Base-by-base conservation (phyloP, 2,113 vertebrate species). In the Mesembrinibis cayennensis region DNA sequence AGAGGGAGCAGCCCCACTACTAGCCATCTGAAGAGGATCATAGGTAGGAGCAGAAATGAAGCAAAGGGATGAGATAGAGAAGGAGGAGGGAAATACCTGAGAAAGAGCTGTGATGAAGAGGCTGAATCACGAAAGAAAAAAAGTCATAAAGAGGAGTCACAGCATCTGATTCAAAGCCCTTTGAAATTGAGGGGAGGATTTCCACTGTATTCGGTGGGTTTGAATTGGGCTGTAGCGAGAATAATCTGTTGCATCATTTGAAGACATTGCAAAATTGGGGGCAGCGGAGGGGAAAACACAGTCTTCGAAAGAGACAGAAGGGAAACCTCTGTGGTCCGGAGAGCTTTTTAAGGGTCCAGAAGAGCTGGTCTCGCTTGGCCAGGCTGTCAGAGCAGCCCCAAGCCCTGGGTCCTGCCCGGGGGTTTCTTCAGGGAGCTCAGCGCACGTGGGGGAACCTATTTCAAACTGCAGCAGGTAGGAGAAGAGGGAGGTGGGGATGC, bases 371-470 rank as follows among this genome's bases (percentile, higher is more conserved):
- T 73, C 2, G 1, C 52, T 74, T 50, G 27, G 16, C 34, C 85
- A 44, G 53, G 14, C 79, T 53, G 53, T 36, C 71, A 36, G 58
- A 14, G 1, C 40, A 16, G 27, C n/a, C 0, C 23, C 16, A 9
- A 79, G 40, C 23, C 59, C 55, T 66, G 7, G 11, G 22, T 77
- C 62, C 45, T 81, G 56, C 32, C 71, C 12, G 1, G 29, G 7
- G 34, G 9, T 13, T 22, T 59, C 89, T 82, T 36, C 65, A 40
- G 26, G 20, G 50, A 78, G 40, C 26, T 67, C 78, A 63, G 36
- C 2, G 2, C 9, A 3, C 0, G 0, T 32, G 47, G 6, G 5
- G 21, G 49, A 86, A 12, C n/a, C 44, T 42, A 2, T 71, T 34
- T 49, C 82, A 58, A 53, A 44, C n/a, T 10, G 34, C 1, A 0